A percentile compares a stretch with the other conserved stretches of the same genome.
Conservation (phyloP, 2,888 invertebrate genomes). For the Craniophora ligustri region DNA sequence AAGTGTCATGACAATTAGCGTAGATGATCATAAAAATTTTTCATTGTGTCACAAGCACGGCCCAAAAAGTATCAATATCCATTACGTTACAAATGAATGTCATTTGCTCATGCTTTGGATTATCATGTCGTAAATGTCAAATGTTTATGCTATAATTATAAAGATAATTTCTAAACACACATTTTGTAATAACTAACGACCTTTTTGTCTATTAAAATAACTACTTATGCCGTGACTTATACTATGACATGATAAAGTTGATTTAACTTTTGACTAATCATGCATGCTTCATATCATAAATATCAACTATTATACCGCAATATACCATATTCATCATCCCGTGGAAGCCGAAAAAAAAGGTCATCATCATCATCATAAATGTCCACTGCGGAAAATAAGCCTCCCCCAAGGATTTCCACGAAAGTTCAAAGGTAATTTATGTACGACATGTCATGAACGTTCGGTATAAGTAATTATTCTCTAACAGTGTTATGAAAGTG, state of each 20-base stretch:
- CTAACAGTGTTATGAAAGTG: constrained; percentile 31
- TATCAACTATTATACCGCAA: too few species aligned
- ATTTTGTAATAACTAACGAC: not conserved
- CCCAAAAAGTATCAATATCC: constrained; percentile 51
- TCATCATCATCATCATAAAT: too few species aligned
- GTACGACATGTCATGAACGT: not conserved
- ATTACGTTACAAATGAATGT: constrained; percentile 35
- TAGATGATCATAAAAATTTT: constrained; percentile 59
- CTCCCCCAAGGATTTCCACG: too few species aligned
- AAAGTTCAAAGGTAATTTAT: too few species aligned
- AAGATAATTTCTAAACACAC: not conserved
- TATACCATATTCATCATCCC: too few species aligned
- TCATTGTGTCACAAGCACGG: constrained; percentile 47
- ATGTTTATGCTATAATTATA: constrained; percentile 14
- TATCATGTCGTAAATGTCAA: constrained; percentile 16
- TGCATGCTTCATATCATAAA: too few species aligned
- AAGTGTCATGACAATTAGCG: constrained; percentile 65
- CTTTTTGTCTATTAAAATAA: not conserved
- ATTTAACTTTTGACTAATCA: not conserved
- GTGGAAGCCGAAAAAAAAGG: too few species aligned
- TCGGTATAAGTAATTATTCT: constrained; percentile 10
- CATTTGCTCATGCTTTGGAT: constrained; percentile 33
- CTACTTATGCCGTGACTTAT: not conserved
- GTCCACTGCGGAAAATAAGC: too few species aligned
- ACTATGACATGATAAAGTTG: too few species aligned